phyloP scores from a whole-genome alignment of 2,888 invertebrate genomes.

The Synanthedon formicaeformis region DNA sequence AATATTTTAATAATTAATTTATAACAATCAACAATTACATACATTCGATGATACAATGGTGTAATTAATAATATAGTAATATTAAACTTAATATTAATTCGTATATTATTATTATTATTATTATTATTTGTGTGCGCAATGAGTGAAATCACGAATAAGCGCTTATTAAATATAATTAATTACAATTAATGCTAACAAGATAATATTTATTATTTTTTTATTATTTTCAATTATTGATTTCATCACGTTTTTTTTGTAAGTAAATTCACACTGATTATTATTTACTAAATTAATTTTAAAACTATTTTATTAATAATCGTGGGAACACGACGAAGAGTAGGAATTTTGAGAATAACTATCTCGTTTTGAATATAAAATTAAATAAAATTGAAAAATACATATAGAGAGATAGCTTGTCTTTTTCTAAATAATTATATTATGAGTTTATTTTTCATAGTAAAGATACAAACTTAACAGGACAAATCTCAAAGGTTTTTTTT shows the following conservation, averaged over 20 bases:
- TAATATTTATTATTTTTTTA: not conserved
- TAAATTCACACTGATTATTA: not conserved
- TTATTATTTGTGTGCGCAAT: slow-evolving; percentile 48
- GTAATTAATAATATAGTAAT: slow-evolving; percentile 21
- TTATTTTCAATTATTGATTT: not conserved
- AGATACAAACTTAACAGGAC: no score
- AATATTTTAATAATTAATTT: slow-evolving; percentile 21
- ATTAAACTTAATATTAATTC: slow-evolving; percentile 46
- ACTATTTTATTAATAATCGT: not conserved
- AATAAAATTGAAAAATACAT: no score
- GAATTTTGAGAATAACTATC: no score
- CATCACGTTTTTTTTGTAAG: not conserved
- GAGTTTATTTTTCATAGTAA: no score
- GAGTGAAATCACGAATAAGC: slow-evolving; percentile 35
- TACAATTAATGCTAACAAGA: not conserved
- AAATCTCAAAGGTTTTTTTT: no score
- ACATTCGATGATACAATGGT: slow-evolving; percentile 60
- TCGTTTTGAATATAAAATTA: no score
- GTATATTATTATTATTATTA: slow-evolving; percentile 26
- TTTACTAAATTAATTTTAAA: not conserved
- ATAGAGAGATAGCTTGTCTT: no score
- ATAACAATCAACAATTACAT: slow-evolving; percentile 61
- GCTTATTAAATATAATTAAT: not conserved
- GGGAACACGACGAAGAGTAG: no score
- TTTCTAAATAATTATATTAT: no score